A percentile compares a stretch with the other conserved stretches of the same genome.
Evolutionary conservation across 2,797 vertebrate species (phyloP).

Genomic region (Simalia tracyae): DNA sequence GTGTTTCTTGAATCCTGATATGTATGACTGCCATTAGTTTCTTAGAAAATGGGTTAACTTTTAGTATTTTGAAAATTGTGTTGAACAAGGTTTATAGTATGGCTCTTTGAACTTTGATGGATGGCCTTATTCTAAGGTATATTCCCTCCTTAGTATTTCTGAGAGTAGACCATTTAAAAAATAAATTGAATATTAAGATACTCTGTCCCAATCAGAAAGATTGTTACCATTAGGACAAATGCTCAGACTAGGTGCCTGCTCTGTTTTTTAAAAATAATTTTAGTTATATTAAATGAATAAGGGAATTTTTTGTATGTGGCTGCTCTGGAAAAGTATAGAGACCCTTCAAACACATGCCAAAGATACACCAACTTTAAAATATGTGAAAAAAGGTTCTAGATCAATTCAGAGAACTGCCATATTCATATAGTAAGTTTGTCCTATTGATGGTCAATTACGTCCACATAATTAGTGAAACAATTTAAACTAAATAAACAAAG

Average conservation of each 20-base stretch:
- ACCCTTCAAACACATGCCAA: neutral
- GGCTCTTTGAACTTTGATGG: neutral
- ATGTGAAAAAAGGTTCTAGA: neutral
- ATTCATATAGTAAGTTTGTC: neutral
- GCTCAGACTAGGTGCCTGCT: neutral
- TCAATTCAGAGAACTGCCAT: neutral
- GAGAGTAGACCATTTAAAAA: neutral
- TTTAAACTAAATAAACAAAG: neutral
- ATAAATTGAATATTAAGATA: neutral
- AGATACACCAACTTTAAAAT: neutral
- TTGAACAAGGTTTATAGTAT: neutral
- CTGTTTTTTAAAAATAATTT: neutral
- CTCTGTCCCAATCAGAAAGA: neutral
- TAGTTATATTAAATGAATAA: neutral
- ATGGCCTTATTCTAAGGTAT: neutral
- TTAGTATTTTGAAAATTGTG: neutral
- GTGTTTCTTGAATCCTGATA: neutral
- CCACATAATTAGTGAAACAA: neutral
- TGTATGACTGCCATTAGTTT: neutral
- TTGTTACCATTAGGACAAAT: conserved; percentile 2
- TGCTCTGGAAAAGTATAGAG: neutral
- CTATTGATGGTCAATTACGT: neutral
- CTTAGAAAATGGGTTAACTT: neutral
- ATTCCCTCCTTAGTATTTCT: conserved; percentile 1
- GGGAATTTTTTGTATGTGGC: neutral